Conservation (phyloP, 2,113 vertebrate genomes). For the Leucosticte australis region DNA sequence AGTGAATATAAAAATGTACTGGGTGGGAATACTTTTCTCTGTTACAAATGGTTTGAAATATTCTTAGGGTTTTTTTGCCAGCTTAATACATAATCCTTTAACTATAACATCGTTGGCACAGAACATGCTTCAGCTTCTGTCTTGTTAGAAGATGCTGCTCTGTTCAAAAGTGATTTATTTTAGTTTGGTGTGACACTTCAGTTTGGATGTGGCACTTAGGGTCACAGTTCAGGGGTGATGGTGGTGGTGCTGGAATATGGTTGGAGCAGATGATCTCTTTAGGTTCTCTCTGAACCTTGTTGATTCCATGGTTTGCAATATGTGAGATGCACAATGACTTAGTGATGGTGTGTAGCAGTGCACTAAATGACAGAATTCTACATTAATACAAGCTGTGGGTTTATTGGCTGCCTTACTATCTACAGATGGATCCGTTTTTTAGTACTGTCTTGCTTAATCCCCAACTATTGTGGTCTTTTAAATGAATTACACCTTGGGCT, state of each 20-base stretch:
- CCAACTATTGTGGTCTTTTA: not conserved
- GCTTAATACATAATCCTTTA: not conserved
- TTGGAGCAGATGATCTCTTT: too few relatives aligned
- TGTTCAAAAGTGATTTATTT: not conserved
- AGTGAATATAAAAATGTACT: not conserved
- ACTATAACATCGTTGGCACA: not conserved
- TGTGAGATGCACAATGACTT: not conserved
- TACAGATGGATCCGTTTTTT: not conserved
- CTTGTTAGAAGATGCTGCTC: not conserved
- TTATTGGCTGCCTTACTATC: not conserved
- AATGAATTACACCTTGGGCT: accelerated
- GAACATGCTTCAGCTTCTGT: not conserved
- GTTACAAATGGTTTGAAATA: not conserved
- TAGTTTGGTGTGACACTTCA: not conserved
- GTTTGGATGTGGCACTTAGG: not conserved
- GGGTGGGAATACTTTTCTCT: not conserved
- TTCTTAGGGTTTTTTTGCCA: not conserved
- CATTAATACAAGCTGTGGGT: not conserved
- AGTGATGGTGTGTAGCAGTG: not conserved
- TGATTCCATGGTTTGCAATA: not conserved
- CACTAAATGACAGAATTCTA: not conserved
- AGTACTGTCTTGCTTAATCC: not conserved
- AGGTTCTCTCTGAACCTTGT: not conserved
- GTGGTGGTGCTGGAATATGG: not conserved
- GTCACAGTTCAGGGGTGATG: not conserved